A percentile compares a stretch with the other conserved stretches of the same genome.
These are phyloP conservation scores for Anthopleura xanthogrammica DNA, from an alignment of 92 coral and sea anemone species.

Conservation along the genomic window DNA sequence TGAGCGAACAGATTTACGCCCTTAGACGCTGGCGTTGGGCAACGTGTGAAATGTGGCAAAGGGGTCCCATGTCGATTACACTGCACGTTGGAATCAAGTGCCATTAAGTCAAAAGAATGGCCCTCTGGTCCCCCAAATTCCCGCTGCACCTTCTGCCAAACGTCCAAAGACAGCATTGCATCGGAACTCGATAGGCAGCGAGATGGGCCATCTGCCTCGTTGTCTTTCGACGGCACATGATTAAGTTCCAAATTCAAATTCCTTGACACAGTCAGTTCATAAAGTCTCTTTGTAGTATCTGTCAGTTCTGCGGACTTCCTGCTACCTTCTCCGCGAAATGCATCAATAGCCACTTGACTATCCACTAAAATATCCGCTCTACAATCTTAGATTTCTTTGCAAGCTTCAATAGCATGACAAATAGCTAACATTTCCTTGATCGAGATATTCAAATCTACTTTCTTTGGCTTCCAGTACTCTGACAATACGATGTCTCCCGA, in stretches of 20 bases:
- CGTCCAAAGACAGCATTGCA: background rate
- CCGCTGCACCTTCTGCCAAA: background rate
- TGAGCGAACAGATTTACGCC: slow-evolving; percentile 39
- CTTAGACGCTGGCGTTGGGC: slow-evolving; percentile 16
- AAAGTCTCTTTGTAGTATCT: slow-evolving; percentile 13
- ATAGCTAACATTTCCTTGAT: slow-evolving; percentile 31
- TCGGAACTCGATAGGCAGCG: slow-evolving; percentile 11
- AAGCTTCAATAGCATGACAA: background rate
- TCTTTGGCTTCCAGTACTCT: slow-evolving; percentile 25
- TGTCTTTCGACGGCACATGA: slow-evolving; percentile 17
- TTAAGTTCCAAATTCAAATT: slow-evolving; percentile 8
- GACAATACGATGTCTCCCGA: too few species aligned
- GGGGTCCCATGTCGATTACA: slow-evolving; percentile 19
- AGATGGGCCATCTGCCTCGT: slow-evolving; percentile 45
- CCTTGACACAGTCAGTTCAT: background rate
- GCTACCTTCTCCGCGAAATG: slow-evolving; percentile 19
- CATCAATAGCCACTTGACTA: slow-evolving; percentile 29
- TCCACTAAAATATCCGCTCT: background rate
- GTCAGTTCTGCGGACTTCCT: slow-evolving; percentile 23
- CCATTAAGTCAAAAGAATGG: slow-evolving; percentile 27
- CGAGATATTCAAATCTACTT: background rate
- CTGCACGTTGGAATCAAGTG: slow-evolving; percentile 27
- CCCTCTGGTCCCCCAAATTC: slow-evolving; percentile 12
- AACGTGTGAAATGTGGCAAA: slow-evolving; percentile 37
- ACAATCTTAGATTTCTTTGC: background rate